These are phyloP conservation scores for Heliangelus exortis DNA, from an alignment of 2,797 vertebrate genomes.

Conservation along the genomic window DNA sequence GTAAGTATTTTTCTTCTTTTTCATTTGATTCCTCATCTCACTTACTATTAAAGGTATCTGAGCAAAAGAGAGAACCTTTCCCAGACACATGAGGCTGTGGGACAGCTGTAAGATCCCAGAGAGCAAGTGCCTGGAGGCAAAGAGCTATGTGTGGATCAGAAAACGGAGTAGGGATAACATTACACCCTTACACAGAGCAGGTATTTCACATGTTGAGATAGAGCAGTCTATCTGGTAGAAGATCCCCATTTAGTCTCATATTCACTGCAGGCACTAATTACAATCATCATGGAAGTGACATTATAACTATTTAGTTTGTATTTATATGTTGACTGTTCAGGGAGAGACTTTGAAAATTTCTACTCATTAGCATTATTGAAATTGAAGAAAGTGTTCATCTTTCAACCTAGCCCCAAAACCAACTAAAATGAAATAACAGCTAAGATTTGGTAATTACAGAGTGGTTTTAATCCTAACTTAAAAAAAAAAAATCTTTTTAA, in stretches of 20 bases:
- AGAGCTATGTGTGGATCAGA: rapidly evolving
- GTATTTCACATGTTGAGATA: not conserved
- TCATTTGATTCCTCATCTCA: not conserved
- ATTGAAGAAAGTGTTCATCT: not conserved
- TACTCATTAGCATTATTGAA: slow-evolving; percentile 24
- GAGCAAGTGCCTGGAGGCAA: not conserved
- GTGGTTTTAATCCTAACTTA: not conserved
- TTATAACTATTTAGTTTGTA: not conserved
- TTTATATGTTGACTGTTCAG: not conserved
- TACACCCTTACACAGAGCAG: not conserved
- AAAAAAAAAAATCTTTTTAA: not conserved
- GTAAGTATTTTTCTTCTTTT: not conserved
- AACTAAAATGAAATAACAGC: slow-evolving; percentile 27
- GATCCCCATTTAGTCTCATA: not conserved
- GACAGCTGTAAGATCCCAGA: not conserved
- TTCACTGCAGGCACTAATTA: not conserved
- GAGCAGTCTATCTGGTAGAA: not conserved
- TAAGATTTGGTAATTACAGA: slow-evolving; percentile 9
- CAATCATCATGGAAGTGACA: not conserved
- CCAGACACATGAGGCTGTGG: not conserved
- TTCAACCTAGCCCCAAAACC: not conserved
- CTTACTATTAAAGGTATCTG: not conserved
- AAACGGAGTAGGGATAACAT: not conserved
- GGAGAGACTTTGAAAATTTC: not conserved
- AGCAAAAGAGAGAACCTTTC: not conserved